A percentile compares a stretch with the other conserved stretches of the same genome.
Conservation (phyloP, 2,888 invertebrate species). For the Drosophila borborema region DNA sequence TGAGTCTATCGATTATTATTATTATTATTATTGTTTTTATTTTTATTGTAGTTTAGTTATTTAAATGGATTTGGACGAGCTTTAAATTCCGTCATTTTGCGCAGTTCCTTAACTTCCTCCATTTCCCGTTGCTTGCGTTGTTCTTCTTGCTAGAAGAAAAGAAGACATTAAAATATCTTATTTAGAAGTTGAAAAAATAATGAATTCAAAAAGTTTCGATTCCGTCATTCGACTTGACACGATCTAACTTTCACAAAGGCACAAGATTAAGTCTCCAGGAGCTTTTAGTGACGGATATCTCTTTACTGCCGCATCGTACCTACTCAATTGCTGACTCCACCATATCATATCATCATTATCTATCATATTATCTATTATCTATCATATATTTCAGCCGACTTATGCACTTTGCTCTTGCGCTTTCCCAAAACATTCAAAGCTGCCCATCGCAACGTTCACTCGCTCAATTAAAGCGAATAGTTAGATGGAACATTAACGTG, state of each 20-base stretch:
- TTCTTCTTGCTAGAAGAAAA: constrained; percentile 79
- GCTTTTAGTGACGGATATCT: no score
- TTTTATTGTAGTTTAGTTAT: constrained; percentile 40
- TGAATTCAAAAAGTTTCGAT: no score
- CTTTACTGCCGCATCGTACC: no score
- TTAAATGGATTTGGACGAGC: constrained; percentile 85
- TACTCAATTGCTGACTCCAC: no score
- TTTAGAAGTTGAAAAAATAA: no score
- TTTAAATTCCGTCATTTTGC: constrained; percentile 83
- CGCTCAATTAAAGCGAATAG: constrained; percentile 2
- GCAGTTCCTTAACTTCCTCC: constrained; percentile 77
- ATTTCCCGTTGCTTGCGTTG: constrained; percentile 80
- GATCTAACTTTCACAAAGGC: no score
- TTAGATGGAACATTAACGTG: constrained; percentile 1
- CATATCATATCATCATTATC: no score
- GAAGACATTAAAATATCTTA: no score
- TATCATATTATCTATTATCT: no score
- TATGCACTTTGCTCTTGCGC: constrained; percentile 5
- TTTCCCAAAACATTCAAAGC: neutral
- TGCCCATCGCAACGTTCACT: neutral
- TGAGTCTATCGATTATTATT: constrained; percentile 9
- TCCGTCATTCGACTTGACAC: no score
- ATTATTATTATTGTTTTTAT: constrained; percentile 6
- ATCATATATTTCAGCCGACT: neutral
- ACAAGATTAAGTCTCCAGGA: no score